phyloP scores from a whole-genome alignment of 1,140 invertebrate species.

The Neomicropteryx cornuta region DNA sequence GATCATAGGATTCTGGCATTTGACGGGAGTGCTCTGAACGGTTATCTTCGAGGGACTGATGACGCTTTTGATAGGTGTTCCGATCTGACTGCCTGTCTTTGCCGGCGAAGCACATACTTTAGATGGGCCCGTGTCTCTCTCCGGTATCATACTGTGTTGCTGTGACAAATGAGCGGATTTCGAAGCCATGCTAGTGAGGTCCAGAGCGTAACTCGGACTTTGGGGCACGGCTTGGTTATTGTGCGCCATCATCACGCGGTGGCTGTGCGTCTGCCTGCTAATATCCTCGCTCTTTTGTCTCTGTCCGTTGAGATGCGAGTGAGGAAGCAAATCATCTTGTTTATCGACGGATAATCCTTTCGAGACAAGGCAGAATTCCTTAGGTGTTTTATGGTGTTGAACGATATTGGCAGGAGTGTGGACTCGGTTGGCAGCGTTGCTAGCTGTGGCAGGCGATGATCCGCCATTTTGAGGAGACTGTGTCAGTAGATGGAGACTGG shows the following conservation, averaged over 20 bases:
- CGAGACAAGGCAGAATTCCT: constrained; percentile 14
- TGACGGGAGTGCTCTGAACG: constrained; percentile 40
- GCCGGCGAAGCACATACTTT: constrained; percentile 30
- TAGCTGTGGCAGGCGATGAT: constrained; percentile 21
- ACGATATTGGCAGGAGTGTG: constrained; percentile 31
- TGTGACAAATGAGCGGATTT: constrained; percentile 21
- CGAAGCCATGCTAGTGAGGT: constrained; percentile 8
- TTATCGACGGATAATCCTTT: constrained; percentile 12
- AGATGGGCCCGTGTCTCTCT: constrained; percentile 42
- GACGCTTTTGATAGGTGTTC: constrained; percentile 27
- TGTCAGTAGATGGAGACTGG: no score
- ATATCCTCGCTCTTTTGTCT: constrained; percentile 10
- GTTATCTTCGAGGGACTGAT: constrained; percentile 34
- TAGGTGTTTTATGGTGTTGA: constrained; percentile 19
- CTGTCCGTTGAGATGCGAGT: constrained; percentile 24
- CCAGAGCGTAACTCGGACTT: constrained; percentile 9
- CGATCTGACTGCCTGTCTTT: constrained; percentile 22
- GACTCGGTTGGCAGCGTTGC: constrained; percentile 22
- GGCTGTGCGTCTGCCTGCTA: background rate
- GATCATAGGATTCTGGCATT: constrained; percentile 49
- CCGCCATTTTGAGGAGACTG: constrained; percentile 20
- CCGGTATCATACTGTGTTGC: constrained; percentile 43
- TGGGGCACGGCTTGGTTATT: constrained; percentile 3
- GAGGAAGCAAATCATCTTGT: constrained; percentile 9
- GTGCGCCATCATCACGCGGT: no score